Evolutionary conservation across 2,113 vertebrate genomes (phyloP).

Genomic region (Phoxinus phoxinus): DNA sequence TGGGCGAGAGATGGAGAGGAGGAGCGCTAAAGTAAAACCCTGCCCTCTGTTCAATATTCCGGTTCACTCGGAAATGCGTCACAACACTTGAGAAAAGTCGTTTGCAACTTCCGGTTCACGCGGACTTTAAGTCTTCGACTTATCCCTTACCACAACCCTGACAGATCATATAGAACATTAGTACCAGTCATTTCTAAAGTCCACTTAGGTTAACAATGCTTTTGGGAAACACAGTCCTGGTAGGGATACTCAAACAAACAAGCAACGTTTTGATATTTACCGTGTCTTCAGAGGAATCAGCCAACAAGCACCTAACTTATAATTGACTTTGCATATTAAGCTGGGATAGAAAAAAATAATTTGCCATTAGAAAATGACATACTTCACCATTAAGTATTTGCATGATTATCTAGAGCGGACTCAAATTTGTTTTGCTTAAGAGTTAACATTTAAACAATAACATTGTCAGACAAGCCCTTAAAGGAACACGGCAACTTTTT

Average conservation of each 20-base stretch:
- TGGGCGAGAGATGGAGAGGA: too few relatives aligned
- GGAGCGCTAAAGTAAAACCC: too few relatives aligned
- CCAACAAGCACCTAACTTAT: not conserved
- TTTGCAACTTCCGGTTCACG: too few relatives aligned
- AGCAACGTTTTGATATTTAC: not conserved
- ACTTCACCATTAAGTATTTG: not conserved
- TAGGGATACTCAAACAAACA: not conserved
- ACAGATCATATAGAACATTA: not conserved
- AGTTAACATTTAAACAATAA: not conserved
- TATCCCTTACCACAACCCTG: too few relatives aligned
- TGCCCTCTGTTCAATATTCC: too few relatives aligned
- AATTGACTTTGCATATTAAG: not conserved
- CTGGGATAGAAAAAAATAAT: not conserved
- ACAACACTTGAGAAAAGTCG: too few relatives aligned
- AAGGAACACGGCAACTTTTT: too few relatives aligned
- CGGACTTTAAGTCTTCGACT: too few relatives aligned
- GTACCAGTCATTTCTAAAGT: not conserved
- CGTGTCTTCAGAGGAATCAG: not conserved
- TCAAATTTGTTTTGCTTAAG: not conserved
- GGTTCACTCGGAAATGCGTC: too few relatives aligned
- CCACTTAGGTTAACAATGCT: not conserved
- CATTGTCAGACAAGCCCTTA: not conserved
- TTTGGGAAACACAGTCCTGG: not conserved
- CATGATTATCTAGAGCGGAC: not conserved
- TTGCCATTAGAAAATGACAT: not conserved